Percentiles rank a stretch among this genome's conserved stretches.
Conservation (phyloP, 2,113 vertebrate genomes). For the Lichenostomus cassidix region DNA sequence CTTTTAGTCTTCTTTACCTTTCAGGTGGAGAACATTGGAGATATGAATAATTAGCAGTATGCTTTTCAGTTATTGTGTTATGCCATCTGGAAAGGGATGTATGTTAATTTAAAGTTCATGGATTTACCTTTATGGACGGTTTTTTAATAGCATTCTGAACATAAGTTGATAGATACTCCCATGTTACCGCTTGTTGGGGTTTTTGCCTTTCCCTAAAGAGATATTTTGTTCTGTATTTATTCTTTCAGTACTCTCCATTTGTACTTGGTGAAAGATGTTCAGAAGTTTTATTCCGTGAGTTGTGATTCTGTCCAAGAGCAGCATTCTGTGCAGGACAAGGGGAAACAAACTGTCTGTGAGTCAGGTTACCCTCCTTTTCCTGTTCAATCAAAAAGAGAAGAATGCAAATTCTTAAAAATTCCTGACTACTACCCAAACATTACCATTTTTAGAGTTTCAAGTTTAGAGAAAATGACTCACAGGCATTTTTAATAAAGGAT, state of each 20-base stretch:
- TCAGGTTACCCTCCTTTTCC: slow-evolving; percentile 20
- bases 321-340: neutral
- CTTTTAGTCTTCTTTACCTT: neutral
- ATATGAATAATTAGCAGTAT: neutral
- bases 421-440: slow-evolving; percentile 16
- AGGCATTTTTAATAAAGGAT: slow-evolving; percentile 39
- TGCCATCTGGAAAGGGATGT: neutral
- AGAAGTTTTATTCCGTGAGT: neutral
- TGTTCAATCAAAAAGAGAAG: neutral
- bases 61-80: neutral
- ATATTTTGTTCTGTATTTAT: neutral
- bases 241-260: neutral
- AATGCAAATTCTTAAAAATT: slow-evolving; percentile 18
- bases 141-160: neutral
- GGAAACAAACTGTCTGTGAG: neutral
- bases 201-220: neutral
- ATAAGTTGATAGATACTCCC: neutral
- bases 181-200: neutral
- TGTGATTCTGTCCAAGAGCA: neutral
- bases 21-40: neutral
- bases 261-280: neutral
- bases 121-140: neutral
- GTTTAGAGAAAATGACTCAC: slow-evolving; percentile 46
- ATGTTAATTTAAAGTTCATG: neutral
- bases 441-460: slow-evolving; percentile 23